phyloP scores from a whole-genome alignment of 37 sponge, comb jelly and placozoan species.

The Haliclona indistincta region DNA sequence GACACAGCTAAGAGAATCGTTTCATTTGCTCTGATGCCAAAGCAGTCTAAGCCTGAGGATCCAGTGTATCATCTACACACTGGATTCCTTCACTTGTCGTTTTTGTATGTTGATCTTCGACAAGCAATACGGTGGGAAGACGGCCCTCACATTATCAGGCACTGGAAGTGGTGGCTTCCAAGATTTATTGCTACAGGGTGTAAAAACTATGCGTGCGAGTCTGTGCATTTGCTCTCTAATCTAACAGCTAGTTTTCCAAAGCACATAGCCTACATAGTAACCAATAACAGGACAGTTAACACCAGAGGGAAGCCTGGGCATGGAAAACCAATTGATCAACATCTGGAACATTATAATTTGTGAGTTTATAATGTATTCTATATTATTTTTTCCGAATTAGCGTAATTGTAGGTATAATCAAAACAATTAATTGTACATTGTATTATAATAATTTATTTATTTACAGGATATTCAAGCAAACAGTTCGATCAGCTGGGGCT shows the following conservation, averaged over 20 bases:
- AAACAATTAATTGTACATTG: background rate
- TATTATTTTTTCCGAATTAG: background rate
- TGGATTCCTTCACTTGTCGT: background rate
- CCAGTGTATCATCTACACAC: slow-evolving; percentile 1
- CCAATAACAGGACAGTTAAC: slow-evolving; percentile 26
- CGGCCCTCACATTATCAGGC: slow-evolving; percentile 16
- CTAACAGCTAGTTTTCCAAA: slow-evolving; percentile 5
- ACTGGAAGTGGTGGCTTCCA: slow-evolving; percentile 30
- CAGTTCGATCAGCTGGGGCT: background rate
- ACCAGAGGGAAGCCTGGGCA: background rate
- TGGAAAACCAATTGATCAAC: slow-evolving; percentile 28
- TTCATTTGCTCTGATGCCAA: background rate
- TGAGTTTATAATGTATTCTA: too few species aligned
- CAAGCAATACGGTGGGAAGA: slow-evolving; percentile 26
- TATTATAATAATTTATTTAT: background rate
- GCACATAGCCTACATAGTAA: slow-evolving; percentile 11
- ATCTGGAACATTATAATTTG: slow-evolving; percentile 42
- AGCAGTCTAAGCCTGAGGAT: background rate
- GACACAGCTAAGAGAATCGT: slow-evolving; percentile 17
- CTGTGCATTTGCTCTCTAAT: slow-evolving; percentile 4
- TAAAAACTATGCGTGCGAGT: slow-evolving; percentile 19
- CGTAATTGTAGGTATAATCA: background rate
- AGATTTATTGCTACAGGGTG: slow-evolving; percentile 4
- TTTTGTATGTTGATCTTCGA: slow-evolving; percentile 13
- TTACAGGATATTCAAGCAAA: slow-evolving; percentile 19